phyloP scores from a whole-genome alignment of 1,140 invertebrate species.

The Agrilus planipennis region DNA sequence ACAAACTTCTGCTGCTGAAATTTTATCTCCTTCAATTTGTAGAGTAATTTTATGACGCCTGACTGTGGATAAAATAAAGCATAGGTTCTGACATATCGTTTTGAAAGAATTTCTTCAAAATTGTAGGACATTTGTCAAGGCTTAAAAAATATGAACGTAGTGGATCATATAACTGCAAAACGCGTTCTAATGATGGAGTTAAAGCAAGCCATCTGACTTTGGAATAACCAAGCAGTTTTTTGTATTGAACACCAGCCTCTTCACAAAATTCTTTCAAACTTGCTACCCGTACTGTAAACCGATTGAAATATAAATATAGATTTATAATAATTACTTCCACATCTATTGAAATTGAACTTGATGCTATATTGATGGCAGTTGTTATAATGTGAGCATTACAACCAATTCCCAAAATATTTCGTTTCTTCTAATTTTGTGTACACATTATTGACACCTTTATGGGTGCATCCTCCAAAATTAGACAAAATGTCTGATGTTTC shows the following conservation, averaged over 20 bases:
- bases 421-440: slow-evolving; percentile 11
- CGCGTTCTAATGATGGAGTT: slow-evolving; percentile 11
- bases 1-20: slow-evolving; percentile 10
- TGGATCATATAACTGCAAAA: slow-evolving; percentile 15
- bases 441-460: slow-evolving; percentile 11
- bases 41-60: slow-evolving; percentile 10
- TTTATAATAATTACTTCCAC: slow-evolving; percentile 12
- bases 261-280: slow-evolving; percentile 6
- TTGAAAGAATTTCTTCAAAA: slow-evolving; percentile 13
- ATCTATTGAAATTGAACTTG: slow-evolving; percentile 10
- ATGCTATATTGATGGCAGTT: slow-evolving; percentile 12
- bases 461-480: slow-evolving; percentile 10
- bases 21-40: slow-evolving; percentile 10
- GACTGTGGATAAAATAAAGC: slow-evolving; percentile 12
- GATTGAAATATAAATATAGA: slow-evolving; percentile 17
- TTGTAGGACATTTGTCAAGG: slow-evolving; percentile 15
- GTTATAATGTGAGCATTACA: slow-evolving; percentile 13
- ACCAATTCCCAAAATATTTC: slow-evolving; percentile 11
- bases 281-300: slow-evolving; percentile 11
- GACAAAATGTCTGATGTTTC: slow-evolving; percentile 13
- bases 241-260: slow-evolving; percentile 12
- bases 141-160: slow-evolving; percentile 16
- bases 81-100: slow-evolving; percentile 15
- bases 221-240: slow-evolving; percentile 12
- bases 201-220: slow-evolving; percentile 13